Conservation (phyloP, 2,888 invertebrate genomes). For the Lathronympha strigana region DNA sequence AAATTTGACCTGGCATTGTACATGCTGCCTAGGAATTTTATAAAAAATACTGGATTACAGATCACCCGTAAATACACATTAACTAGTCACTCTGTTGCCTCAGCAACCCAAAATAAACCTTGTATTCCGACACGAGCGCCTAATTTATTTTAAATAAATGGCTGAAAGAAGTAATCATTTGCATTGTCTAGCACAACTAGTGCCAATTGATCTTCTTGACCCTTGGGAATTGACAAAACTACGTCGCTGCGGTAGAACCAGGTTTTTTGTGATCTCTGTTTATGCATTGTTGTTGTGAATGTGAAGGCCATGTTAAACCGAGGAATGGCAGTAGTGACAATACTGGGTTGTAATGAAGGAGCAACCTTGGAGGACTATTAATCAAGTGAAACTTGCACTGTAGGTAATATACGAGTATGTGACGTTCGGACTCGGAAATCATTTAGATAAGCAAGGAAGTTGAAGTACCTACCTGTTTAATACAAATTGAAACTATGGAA, state of each 20-base stretch:
- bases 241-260: conserved; percentile 43
- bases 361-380: background rate
- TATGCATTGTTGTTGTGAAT: background rate
- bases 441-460: too few species aligned
- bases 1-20: too few species aligned
- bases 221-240: conserved; percentile 43
- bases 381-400: background rate
- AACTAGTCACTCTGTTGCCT: too few species aligned
- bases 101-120: background rate
- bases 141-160: conserved; percentile 28
- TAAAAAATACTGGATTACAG: too few species aligned
- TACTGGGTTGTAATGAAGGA: background rate
- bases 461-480: too few species aligned
- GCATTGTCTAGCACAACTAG: conserved; percentile 40
- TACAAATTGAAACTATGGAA: too few species aligned
- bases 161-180: conserved; percentile 1
- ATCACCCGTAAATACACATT: too few species aligned
- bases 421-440: too few species aligned
- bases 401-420: too few species aligned
- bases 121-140: background rate
- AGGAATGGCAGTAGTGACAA: too few species aligned
- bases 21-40: too few species aligned
- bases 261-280: background rate
- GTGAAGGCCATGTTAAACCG: background rate
- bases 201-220: conserved; percentile 66